Base-by-base conservation (phyloP, 2,888 invertebrate genomes). In the Hirtodrosophila confusa region DNA sequence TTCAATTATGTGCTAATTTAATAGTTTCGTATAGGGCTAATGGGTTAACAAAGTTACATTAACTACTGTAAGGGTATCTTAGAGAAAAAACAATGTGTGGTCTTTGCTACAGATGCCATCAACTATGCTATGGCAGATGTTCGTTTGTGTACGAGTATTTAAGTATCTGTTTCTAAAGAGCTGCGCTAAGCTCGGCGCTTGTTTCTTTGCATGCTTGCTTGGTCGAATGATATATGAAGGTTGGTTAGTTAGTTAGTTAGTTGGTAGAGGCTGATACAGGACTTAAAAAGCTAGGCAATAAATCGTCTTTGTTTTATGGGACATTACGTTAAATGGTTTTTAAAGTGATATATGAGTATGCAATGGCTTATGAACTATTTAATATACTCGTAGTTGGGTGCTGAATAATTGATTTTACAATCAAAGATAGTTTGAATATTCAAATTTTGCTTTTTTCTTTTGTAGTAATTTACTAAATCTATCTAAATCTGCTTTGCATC, bases 191-290 rank as follows among this genome's bases (percentile, higher is more conserved):
- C 9, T 11, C 36, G 11, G 27, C 27, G 49, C 35, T 17, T 47
- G 33, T 45, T 24, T 29, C 11, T 39, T 36, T 53, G 35, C 36
- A 54, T 50, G 43, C 66, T 54, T 63, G 37, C 40, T 35, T 44
- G 64, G 24, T 37, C 64, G 60, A 51, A 29, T 75, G 70, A 60
- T 64, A 50, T 56, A 76, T 80, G 56, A 33, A 10, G 41, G 56
- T 41, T 37, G 7, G 4, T 37, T 36, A 33, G 57, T 6, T 43
- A 51, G 54, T 53, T n/a, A 17, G 17, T 17, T 37, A 53, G 57
- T 58, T 58, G 24, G 11, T 9, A 44, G 3, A 10, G 24, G 40
- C 44, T 60, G 17, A 1, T 40, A 11, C 23, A 23, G 37, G 47
- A 29, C 54, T 31, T 12, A n/a, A 37, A 37, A 48, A 45, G 27